Percentiles rank a stretch among this genome's conserved stretches.
phyloP scores from a whole-genome alignment of 2,888 invertebrate species.

The Cosmopolites sordidus region DNA sequence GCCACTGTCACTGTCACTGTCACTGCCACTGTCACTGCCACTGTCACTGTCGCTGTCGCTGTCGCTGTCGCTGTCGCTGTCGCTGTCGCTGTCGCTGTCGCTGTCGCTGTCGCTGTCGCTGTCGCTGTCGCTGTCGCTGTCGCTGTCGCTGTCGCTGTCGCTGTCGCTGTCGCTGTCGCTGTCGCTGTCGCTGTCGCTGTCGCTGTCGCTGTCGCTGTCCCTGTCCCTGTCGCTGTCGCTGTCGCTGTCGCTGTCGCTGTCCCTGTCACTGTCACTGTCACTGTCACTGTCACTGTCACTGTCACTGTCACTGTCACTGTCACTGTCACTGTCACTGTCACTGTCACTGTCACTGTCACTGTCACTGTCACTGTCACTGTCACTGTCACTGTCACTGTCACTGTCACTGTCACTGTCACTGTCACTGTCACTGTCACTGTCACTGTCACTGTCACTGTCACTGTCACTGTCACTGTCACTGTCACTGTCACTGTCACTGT shows the following conservation, averaged over 20 bases:
- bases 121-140: background rate
- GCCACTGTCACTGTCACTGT: background rate
- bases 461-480: background rate
- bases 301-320: background rate
- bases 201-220: background rate
- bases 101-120: background rate
- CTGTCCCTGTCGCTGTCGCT: background rate
- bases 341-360: background rate
- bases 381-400: background rate
- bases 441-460: background rate
- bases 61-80: background rate
- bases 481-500: background rate
- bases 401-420: background rate
- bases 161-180: background rate
- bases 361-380: background rate
- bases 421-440: background rate
- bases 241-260: background rate
- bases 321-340: background rate
- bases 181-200: background rate
- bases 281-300: background rate
- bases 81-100: background rate
- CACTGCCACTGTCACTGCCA: background rate
- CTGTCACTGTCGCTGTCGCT: background rate
- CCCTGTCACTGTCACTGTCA: background rate
- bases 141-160: background rate